Conservation (phyloP, 2,797 vertebrate genomes). For the Eremophila alpestris region DNA sequence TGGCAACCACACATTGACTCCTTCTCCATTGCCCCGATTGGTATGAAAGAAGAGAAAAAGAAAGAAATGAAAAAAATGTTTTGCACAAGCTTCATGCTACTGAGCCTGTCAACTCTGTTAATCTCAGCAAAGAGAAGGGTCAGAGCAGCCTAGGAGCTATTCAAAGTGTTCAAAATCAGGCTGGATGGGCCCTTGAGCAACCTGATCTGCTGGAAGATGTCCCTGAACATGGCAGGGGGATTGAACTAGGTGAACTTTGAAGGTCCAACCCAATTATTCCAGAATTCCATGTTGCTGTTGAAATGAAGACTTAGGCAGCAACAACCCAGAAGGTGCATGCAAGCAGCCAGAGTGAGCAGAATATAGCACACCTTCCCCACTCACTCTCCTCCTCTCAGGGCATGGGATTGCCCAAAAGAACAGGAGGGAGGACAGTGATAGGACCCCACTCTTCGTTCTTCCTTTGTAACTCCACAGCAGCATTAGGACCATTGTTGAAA, state of each 20-base stretch:
- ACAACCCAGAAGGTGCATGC: not conserved
- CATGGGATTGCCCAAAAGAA: not conserved
- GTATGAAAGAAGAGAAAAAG: not conserved
- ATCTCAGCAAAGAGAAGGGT: not conserved
- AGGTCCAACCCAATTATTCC: not conserved
- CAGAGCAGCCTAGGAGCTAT: not conserved
- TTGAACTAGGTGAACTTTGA: not conserved
- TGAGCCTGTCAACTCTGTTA: not conserved
- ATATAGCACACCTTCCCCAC: not conserved
- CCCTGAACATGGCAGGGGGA: rapidly evolving
- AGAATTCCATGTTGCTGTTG: not conserved
- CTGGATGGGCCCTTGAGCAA: not conserved
- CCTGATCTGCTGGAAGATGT: not conserved
- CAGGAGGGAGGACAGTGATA: rapidly evolving
- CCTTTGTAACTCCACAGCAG: not conserved
- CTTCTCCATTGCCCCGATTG: not conserved
- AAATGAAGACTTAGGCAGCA: not conserved
- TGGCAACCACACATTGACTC: not conserved
- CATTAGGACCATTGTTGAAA: not conserved
- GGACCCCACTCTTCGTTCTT: not conserved
- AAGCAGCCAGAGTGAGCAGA: not conserved
- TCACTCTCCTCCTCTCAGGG: rapidly evolving
- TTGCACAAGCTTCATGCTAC: not conserved
- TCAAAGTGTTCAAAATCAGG: not conserved
- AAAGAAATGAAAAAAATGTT: not conserved